Evolutionary conservation across 2,888 invertebrate species (phyloP).

Genomic region (Anarsia innoxiella): DNA sequence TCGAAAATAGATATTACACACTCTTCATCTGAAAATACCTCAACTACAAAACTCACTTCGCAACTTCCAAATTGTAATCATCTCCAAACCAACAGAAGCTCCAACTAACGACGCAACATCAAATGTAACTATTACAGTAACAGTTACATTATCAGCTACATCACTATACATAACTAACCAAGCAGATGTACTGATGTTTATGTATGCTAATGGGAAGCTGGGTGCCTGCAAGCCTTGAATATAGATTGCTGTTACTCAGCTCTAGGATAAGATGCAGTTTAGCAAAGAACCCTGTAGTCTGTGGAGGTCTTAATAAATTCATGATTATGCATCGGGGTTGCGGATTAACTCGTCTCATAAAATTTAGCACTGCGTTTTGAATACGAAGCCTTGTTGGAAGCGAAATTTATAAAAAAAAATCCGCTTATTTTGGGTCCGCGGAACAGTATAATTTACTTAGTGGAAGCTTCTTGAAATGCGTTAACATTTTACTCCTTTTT

Average conservation of each 20-base stretch:
- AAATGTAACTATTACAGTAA: constrained; percentile 2
- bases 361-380: too few relatives aligned
- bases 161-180: constrained; percentile 6
- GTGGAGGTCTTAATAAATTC: constrained; percentile 2
- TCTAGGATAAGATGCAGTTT: constrained; percentile 24
- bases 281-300: constrained; percentile 12
- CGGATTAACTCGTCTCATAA: constrained; percentile 4
- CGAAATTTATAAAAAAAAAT: too few relatives aligned
- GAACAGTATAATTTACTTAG: too few relatives aligned
- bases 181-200: constrained; percentile 17
- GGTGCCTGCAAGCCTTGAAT: constrained; percentile 28
- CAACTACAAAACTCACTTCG: too few relatives aligned
- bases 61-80: too few relatives aligned
- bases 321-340: constrained; percentile 6
- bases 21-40: background rate
- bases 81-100: too few relatives aligned
- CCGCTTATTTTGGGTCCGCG: too few relatives aligned
- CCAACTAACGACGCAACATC: too few relatives aligned
- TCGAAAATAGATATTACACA: too few relatives aligned
- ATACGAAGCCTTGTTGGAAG: too few relatives aligned
- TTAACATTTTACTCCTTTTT: too few relatives aligned
- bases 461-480: too few relatives aligned
- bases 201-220: constrained; percentile 32
- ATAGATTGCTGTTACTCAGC: constrained; percentile 33
- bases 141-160: background rate